Evolutionary conservation across 2,797 vertebrate species (phyloP).

Genomic region (Sardinella longiceps): DNA sequence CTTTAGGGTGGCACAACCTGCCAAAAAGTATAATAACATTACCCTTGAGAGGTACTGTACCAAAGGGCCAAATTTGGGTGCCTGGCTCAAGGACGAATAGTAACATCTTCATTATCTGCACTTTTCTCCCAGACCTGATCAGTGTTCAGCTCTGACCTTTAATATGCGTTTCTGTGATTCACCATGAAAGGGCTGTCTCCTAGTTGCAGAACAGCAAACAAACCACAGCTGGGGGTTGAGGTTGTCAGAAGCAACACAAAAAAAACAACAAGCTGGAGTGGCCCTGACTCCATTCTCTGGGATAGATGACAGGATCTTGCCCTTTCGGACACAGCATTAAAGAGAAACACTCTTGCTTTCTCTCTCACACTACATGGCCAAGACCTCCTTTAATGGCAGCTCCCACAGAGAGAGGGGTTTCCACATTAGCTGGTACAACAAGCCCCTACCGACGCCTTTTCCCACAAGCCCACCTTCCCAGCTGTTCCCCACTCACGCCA

Average conservation of each 20-base stretch:
- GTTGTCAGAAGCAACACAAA: neutral
- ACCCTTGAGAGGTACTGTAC: too few species aligned
- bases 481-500: neutral
- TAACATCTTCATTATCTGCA: too few species aligned
- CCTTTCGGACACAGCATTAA: neutral
- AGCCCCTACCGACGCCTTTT: neutral
- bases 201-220: neutral
- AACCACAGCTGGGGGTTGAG: neutral
- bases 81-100: too few species aligned
- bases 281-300: neutral
- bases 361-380: slow-evolving; percentile 6
- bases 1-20: too few species aligned
- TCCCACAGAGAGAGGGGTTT: slow-evolving; percentile 24
- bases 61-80: too few species aligned
- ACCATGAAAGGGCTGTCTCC: slow-evolving; percentile 5
- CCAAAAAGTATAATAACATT: too few species aligned
- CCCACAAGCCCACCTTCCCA: neutral
- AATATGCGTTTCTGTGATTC: neutral
- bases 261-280: neutral
- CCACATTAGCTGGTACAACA: neutral
- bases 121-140: neutral
- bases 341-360: neutral
- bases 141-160: neutral
- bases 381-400: slow-evolving; percentile 35
- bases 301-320: neutral